These are phyloP conservation scores for Prunella fulvescens DNA, from an alignment of 2,113 vertebrate species.

Conservation along the genomic window DNA sequence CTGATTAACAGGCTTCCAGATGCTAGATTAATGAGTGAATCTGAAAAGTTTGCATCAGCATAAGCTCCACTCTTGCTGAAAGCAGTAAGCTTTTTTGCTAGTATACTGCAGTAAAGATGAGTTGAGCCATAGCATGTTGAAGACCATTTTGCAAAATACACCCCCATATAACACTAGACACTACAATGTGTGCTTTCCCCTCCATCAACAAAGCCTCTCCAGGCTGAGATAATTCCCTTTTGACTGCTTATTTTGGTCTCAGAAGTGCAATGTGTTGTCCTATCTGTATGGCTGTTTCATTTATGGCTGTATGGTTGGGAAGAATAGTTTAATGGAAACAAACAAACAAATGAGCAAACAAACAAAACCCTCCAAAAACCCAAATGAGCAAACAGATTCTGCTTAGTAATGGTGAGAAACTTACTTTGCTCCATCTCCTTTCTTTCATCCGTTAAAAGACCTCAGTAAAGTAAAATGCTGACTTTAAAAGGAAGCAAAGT, in stretches of 20 bases:
- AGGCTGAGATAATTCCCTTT: not conserved
- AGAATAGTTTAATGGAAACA: not conserved
- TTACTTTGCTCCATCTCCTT: not conserved
- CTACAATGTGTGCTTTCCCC: not conserved
- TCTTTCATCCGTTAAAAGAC: not conserved
- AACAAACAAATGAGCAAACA: not conserved
- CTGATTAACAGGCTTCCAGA: conserved; percentile 52
- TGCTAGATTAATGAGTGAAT: conserved; percentile 55
- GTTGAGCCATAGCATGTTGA: not conserved
- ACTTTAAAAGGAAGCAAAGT: not conserved
- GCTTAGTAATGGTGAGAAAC: not conserved
- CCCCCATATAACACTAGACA: not conserved
- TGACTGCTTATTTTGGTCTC: conserved; percentile 5
- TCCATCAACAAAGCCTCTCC: not conserved
- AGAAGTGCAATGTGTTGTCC: not conserved
- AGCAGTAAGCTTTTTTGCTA: not conserved
- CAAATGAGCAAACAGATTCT: not conserved
- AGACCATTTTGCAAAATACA: not conserved
- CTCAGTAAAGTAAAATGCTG: not conserved
- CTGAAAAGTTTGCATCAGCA: conserved; percentile 49
- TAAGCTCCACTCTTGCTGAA: conserved; percentile 25
- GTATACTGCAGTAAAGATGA: not conserved
- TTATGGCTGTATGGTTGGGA: not conserved
- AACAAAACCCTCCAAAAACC: not conserved
- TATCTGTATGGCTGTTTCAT: not conserved